phyloP scores from a whole-genome alignment of 1,140 invertebrate species.

The Manduca sexta region DNA sequence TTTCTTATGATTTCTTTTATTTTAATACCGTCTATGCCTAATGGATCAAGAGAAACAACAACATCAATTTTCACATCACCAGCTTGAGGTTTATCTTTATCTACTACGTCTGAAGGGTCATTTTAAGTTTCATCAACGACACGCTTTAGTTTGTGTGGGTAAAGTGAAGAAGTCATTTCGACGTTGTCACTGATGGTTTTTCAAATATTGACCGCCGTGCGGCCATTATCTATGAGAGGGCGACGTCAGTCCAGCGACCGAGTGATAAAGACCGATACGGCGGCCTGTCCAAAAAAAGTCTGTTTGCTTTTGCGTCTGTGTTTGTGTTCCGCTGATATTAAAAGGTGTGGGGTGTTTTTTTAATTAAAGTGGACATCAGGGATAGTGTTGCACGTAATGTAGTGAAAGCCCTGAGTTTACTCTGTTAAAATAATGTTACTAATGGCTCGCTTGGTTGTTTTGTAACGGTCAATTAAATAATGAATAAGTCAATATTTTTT shows the following conservation, averaged over 20 bases:
- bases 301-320: slow-evolving; percentile 45
- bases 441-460: too few species aligned
- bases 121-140: slow-evolving; percentile 11
- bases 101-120: background rate
- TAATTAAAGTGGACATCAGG: slow-evolving; percentile 39
- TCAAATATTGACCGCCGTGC: slow-evolving; percentile 61
- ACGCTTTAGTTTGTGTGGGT: slow-evolving; percentile 23
- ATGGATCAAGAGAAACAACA: slow-evolving; percentile 31
- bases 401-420: too few species aligned
- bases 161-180: slow-evolving; percentile 53
- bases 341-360: slow-evolving; percentile 40
- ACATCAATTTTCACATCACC: background rate
- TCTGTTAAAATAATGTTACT: too few species aligned
- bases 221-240: slow-evolving; percentile 52
- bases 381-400: slow-evolving; percentile 8
- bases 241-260: slow-evolving; percentile 29
- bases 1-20: slow-evolving; percentile 29
- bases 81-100: slow-evolving; percentile 10
- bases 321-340: slow-evolving; percentile 36
- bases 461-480: too few species aligned
- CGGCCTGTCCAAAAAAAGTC: slow-evolving; percentile 42
- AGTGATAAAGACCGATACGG: slow-evolving; percentile 46
- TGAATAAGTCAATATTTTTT: too few species aligned
- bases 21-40: slow-evolving; percentile 33
- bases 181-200: slow-evolving; percentile 49